A percentile compares a stretch with the other conserved stretches of the same genome.
Evolutionary conservation across 1,140 invertebrate genomes (phyloP).

Genomic region (Drosophila sechellia): DNA sequence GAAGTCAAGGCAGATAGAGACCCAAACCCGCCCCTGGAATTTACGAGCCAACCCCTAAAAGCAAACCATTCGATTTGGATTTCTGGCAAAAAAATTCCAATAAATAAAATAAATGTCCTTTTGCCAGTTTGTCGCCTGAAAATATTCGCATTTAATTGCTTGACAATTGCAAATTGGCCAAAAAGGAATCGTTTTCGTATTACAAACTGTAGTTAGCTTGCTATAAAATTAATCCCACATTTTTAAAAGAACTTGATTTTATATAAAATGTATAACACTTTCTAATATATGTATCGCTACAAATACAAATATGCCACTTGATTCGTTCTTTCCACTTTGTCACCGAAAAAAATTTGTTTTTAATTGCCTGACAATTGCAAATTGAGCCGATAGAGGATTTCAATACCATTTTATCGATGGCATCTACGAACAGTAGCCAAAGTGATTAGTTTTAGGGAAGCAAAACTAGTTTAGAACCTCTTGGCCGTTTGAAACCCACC

Average conservation of each 20-base stretch:
- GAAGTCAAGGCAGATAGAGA: background rate
- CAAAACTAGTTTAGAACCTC: slow-evolving; percentile 39
- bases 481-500: slow-evolving; percentile 51
- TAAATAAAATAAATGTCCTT: slow-evolving; percentile 71
- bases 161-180: slow-evolving; percentile 60
- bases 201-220: background rate
- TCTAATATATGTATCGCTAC: no score
- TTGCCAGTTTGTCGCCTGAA: slow-evolving; percentile 23
- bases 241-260: background rate
- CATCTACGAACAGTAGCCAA: slow-evolving; percentile 62
- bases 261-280: no score
- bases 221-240: background rate
- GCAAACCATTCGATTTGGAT: slow-evolving; percentile 71
- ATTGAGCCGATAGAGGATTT: slow-evolving; percentile 21
- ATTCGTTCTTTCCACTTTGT: no score
- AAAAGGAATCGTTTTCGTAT: slow-evolving; percentile 6
- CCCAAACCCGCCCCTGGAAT: slow-evolving; percentile 68
- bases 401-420: slow-evolving; percentile 33
- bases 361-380: slow-evolving; percentile 52
- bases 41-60: slow-evolving; percentile 50
- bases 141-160: slow-evolving; percentile 76
- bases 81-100: slow-evolving; percentile 59
- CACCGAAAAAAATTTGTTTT: background rate
- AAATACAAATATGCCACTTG: no score
- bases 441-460: slow-evolving; percentile 48